Evolutionary conservation across 2,113 vertebrate species (phyloP), one percentile per base, ranked within the genome.

Genomic region (Acanthochromis polyacanthus): DNA sequence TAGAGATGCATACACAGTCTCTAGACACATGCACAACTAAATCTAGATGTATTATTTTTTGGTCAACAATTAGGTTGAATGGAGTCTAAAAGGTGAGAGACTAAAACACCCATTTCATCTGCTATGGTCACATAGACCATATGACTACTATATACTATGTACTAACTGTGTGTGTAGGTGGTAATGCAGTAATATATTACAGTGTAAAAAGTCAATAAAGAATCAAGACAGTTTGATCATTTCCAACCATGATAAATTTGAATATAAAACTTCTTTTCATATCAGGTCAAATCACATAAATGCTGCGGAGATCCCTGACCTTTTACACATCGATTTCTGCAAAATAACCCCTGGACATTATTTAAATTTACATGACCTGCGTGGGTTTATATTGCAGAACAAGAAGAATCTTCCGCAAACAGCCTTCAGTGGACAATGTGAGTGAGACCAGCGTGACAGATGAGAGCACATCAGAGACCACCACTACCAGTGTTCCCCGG

Each of bases 401-500:
- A 1, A 91, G 79, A 60, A 95, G 72, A 72, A 46, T 88, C 23
- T 87, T 84, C 55, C 82, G 38, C 72, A 95, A 94, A 72, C 92
- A 84, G 20, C 84, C 88, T 0, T 92, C 88, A 0, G 93, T 85
- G 78, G 95, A 96, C 62, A 86, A 91, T 0, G 82, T 92, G 65
- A 86, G 94, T 84, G 90, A 95, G 4, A 78, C 30, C 56, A 92
- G 84, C 19, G 74, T 64, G 68, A 83, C 38, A 0, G 83, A 92
- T 53, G 89, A 91, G 61, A 91, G 58, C 6, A 71, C 92, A 80
- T 92, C 87, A 0, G 86, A 88, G 77, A 87, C 71, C 55, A 87
- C 85, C 36, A 83, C 90, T 0, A 73, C 88, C 80, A 92, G 82
- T 22, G 75, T 92, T 28, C 92, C 94, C 68, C 94, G 48, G 96